Conservation (phyloP, 1,140 invertebrate species). For the Formica selysi region DNA sequence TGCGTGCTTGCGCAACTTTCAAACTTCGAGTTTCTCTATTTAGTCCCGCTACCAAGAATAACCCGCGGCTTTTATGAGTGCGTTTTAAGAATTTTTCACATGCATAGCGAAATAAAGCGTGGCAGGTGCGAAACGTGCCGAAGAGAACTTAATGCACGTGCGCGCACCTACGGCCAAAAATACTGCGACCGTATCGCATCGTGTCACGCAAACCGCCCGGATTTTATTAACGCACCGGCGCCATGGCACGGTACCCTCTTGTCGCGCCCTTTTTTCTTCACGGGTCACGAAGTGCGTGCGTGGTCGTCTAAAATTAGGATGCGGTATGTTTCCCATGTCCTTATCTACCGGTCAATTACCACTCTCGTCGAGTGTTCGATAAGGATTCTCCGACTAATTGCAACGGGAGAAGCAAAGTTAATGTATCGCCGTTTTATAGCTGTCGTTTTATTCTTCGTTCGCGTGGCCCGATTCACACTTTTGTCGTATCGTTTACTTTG, state of each 20-base stretch:
- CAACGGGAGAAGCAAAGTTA: background rate
- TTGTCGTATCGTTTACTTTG: background rate
- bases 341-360: conserved; percentile 65
- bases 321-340: conserved; percentile 31
- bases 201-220: conserved; percentile 66
- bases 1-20: conserved; percentile 12
- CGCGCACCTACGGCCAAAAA: conserved; percentile 55
- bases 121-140: conserved; percentile 22
- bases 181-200: conserved; percentile 64
- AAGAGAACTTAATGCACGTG: conserved; percentile 36
- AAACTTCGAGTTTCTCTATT: conserved; percentile 4
- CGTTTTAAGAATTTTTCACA: conserved; percentile 53
- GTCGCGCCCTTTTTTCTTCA: conserved; percentile 35
- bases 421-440: conserved; percentile 38
- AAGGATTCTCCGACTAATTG: conserved; percentile 56
- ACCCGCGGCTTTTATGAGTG: background rate
- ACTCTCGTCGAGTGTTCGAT: conserved; percentile 47
- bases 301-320: conserved; percentile 60
- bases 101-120: conserved; percentile 37
- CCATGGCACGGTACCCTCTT: conserved; percentile 11
- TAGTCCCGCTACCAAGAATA: conserved; percentile 33
- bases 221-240: conserved; percentile 69
- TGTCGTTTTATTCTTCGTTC: conserved; percentile 45
- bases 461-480: conserved; percentile 10
- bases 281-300: conserved; percentile 1